A percentile compares a stretch with the other conserved stretches of the same genome.
phyloP scores from a whole-genome alignment of 2,113 vertebrate genomes.

The Colaptes auratus region DNA sequence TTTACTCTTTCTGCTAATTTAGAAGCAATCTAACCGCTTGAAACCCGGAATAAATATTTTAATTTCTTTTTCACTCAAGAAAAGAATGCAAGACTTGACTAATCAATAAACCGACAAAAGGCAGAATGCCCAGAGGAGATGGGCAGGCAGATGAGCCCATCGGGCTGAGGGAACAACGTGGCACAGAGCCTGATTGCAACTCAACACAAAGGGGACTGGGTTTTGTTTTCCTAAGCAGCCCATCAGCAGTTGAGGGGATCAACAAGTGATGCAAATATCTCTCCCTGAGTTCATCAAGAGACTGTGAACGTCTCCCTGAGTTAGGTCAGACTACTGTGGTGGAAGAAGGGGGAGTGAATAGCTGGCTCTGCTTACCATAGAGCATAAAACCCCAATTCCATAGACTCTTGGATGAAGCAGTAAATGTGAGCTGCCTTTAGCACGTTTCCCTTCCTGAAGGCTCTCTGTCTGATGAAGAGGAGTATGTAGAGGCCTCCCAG shows the following conservation, averaged over 20 bases:
- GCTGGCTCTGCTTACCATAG: accelerated
- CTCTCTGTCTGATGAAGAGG: accelerated
- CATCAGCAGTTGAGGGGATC: no score
- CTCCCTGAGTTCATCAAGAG: not conserved
- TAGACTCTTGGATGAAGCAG: not conserved
- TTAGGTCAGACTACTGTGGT: accelerated
- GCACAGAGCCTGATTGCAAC: not conserved
- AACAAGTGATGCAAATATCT: not conserved
- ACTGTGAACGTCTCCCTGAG: no score
- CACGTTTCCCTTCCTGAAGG: accelerated
- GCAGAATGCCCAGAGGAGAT: not conserved
- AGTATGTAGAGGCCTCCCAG: accelerated
- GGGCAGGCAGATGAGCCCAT: accelerated
- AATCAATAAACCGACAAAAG: not conserved
- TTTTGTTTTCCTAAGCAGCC: not conserved
- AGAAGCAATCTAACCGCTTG: not conserved
- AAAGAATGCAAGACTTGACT: not conserved
- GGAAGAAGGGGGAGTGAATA: accelerated
- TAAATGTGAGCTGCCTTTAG: no score
- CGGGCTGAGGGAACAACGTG: accelerated
- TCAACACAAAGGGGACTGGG: accelerated
- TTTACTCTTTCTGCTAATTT: not conserved
- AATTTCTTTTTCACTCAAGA: not conserved
- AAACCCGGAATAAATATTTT: not conserved
- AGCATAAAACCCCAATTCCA: not conserved